These are phyloP conservation scores for Rhogogaster chlorosoma DNA, from an alignment of 2,888 invertebrate species.

Conservation along the genomic window DNA sequence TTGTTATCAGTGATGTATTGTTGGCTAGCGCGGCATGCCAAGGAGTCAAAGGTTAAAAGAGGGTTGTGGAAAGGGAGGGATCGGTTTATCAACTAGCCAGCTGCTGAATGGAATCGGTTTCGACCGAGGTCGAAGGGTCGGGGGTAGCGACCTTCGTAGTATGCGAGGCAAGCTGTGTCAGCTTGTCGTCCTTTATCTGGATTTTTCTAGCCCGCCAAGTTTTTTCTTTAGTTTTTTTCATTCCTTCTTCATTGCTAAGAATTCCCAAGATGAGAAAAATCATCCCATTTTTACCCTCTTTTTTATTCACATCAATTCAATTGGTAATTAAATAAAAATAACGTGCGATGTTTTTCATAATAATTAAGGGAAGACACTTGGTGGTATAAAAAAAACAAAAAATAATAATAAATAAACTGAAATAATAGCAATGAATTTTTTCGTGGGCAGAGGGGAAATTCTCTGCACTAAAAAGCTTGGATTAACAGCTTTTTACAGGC, in stretches of 20 bases:
- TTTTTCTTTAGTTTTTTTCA: neutral
- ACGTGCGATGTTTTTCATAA: neutral
- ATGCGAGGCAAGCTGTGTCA: slow-evolving; percentile 33
- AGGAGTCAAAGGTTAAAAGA: slow-evolving; percentile 21
- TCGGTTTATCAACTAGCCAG: slow-evolving; percentile 45
- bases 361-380: neutral
- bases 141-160: slow-evolving; percentile 29
- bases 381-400: neutral
- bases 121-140: slow-evolving; percentile 19
- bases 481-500: slow-evolving; percentile 7
- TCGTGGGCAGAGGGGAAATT: neutral
- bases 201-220: slow-evolving; percentile 17
- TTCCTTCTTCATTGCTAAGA: neutral
- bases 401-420: no score
- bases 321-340: neutral
- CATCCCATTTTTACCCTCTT: neutral
- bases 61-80: neutral
- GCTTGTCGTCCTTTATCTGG: slow-evolving; percentile 41
- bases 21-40: slow-evolving; percentile 36
- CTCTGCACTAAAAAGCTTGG: neutral
- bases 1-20: slow-evolving; percentile 49
- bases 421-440: neutral
- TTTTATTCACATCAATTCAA: neutral
- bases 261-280: neutral
- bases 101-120: slow-evolving; percentile 44